A percentile compares a stretch with the other conserved stretches of the same genome.
These are phyloP conservation scores for Austrofundulus limnaeus DNA, from an alignment of 2,113 vertebrate genomes.

Conservation along the genomic window DNA sequence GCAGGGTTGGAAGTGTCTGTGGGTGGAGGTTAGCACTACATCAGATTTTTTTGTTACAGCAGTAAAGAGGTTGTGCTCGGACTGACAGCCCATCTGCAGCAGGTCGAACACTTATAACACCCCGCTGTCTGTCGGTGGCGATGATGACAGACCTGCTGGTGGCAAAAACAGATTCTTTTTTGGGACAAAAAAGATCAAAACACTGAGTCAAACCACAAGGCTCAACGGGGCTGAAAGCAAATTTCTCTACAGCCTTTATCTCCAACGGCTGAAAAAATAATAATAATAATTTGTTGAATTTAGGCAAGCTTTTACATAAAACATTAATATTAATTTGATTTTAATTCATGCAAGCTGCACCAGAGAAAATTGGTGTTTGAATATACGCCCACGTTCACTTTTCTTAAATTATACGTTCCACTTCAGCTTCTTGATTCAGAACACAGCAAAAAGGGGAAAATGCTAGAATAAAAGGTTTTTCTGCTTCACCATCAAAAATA, in stretches of 20 bases:
- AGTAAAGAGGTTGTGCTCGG: constrained; percentile 25
- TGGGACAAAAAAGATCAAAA: constrained; percentile 10
- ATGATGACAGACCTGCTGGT: constrained; percentile 17
- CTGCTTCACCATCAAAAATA: neutral
- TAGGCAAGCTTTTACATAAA: neutral
- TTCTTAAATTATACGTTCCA: neutral
- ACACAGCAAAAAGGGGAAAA: neutral
- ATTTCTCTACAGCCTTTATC: neutral
- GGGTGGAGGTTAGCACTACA: constrained; percentile 17
- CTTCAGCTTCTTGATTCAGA: neutral
- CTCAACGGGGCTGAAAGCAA: constrained; percentile 3
- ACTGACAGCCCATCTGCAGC: constrained; percentile 50
- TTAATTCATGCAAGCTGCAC: constrained; percentile 21
- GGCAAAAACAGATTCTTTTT: constrained; percentile 15
- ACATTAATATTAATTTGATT: constrained; percentile 27
- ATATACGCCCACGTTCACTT: neutral
- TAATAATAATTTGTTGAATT: constrained; percentile 27
- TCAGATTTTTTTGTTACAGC: constrained; percentile 31
- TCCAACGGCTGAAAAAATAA: constrained; percentile 16
- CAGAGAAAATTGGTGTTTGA: neutral
- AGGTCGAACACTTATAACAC: constrained; percentile 52
- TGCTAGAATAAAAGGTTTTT: neutral
- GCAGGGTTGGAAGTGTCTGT: neutral
- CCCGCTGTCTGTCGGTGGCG: constrained; percentile 28
- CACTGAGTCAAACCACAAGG: neutral